Conservation (phyloP, 2,888 invertebrate genomes). For the Acrobasis suavella region DNA sequence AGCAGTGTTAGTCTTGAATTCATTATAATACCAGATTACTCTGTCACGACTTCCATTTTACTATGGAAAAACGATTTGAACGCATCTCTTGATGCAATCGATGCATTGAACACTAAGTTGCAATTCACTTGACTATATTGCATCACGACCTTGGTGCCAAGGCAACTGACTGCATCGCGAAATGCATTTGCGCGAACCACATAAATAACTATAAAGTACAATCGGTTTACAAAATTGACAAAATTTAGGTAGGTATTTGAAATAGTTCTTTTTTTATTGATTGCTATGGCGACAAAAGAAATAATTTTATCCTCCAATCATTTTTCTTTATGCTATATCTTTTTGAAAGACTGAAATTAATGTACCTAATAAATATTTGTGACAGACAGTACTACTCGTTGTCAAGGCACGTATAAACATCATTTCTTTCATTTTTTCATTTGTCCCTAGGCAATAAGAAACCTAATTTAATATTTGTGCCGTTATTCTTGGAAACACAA, state of each 20-base stretch:
- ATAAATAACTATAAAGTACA: slow-evolving; percentile 32
- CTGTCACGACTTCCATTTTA: slow-evolving; percentile 23
- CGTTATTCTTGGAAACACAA: slow-evolving; percentile 24
- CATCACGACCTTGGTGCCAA: slow-evolving; percentile 75
- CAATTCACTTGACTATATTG: slow-evolving; percentile 66
- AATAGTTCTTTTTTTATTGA: no score
- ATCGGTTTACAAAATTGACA: slow-evolving; percentile 21
- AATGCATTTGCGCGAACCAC: slow-evolving; percentile 57
- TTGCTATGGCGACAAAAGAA: no score
- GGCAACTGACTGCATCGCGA: slow-evolving; percentile 67
- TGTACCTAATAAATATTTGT: slow-evolving; percentile 11
- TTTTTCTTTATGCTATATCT: no score
- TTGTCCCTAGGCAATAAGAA: slow-evolving; percentile 22
- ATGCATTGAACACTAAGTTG: slow-evolving; percentile 60
- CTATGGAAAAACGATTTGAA: slow-evolving; percentile 27
- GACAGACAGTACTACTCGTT: background rate
- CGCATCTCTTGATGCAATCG: slow-evolving; percentile 57
- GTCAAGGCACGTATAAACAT: background rate
- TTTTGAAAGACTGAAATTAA: background rate
- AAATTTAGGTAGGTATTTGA: no score
- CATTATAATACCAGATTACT: background rate
- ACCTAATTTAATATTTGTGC: slow-evolving; percentile 13
- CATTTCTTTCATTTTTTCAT: slow-evolving; percentile 18
- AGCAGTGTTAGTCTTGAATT: slow-evolving; percentile 3
- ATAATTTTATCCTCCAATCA: no score